A percentile compares a stretch with the other conserved stretches of the same genome.
Evolutionary conservation across 2,888 invertebrate genomes (phyloP).

Genomic region (Protula sp.): DNA sequence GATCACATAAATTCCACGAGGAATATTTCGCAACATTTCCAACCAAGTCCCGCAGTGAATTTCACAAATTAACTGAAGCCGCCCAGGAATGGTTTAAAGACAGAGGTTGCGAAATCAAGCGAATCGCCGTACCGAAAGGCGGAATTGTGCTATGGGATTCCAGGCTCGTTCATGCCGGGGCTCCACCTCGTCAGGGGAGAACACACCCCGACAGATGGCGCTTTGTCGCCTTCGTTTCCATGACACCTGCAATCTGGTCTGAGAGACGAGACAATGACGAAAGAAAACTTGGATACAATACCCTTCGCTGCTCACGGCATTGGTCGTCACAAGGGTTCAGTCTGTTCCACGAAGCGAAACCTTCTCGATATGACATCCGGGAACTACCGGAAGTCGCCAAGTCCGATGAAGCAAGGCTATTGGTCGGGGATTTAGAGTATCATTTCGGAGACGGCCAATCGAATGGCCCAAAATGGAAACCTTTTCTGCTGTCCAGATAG

Average conservation of each 20-base stretch:
- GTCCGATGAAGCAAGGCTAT: constrained; percentile 21
- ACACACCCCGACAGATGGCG: constrained; percentile 35
- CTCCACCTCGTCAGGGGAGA: constrained; percentile 30
- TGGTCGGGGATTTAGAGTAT: constrained; percentile 11
- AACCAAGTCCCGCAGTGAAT: constrained; percentile 11
- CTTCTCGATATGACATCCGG: constrained; percentile 10
- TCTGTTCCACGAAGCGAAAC: constrained; percentile 12
- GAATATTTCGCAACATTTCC: constrained; percentile 14
- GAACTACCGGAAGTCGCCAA: constrained; percentile 26
- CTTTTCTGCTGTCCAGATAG: too few species aligned
- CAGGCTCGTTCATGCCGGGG: constrained; percentile 39
- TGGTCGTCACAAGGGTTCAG: constrained; percentile 35
- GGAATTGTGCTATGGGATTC: constrained; percentile 46
- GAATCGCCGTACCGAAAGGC: constrained; percentile 38
- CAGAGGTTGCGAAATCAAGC: constrained; percentile 26
- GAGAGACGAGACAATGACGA: constrained; percentile 25
- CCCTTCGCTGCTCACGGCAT: constrained; percentile 30
- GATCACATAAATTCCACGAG: constrained; percentile 25
- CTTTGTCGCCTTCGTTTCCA: constrained; percentile 36
- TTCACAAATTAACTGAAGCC: constrained; percentile 20
- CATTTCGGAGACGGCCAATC: constrained; percentile 12
- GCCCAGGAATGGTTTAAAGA: constrained; percentile 27
- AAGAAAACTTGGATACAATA: constrained; percentile 31
- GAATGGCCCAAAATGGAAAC: constrained; percentile 10
- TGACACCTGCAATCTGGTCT: constrained; percentile 43